These are phyloP conservation scores for Dendroctonus valens DNA, from an alignment of 1,140 invertebrate genomes.

Conservation along the genomic window DNA sequence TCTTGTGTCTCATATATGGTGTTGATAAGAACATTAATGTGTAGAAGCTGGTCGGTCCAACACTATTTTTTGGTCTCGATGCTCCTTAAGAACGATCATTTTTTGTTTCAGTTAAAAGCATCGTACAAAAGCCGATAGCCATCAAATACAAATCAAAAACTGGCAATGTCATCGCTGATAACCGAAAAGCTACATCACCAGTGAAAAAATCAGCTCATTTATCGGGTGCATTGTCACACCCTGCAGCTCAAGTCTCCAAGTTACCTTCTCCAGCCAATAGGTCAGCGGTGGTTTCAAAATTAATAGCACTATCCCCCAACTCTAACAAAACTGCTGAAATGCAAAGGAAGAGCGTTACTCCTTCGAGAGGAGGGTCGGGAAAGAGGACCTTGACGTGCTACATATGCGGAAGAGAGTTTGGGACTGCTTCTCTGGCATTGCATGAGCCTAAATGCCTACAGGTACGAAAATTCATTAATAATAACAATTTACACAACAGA, in stretches of 20 bases:
- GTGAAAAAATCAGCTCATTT: slow-evolving; percentile 10
- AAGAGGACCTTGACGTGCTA: slow-evolving; percentile 66
- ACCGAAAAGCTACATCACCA: slow-evolving; percentile 2
- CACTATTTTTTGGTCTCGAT: too few species aligned
- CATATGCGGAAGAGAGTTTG: slow-evolving; percentile 76
- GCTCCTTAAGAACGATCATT: too few species aligned
- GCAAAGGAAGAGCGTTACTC: slow-evolving; percentile 8
- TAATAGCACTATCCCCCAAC: background rate
- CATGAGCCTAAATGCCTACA: slow-evolving; percentile 79
- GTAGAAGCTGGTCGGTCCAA: too few species aligned
- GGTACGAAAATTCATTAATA: slow-evolving; percentile 47
- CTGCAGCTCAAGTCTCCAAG: too few species aligned
- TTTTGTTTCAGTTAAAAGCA: slow-evolving; percentile 44
- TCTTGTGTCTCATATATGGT: too few species aligned
- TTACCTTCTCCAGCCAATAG: too few species aligned
- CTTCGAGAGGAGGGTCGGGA: slow-evolving; percentile 32
- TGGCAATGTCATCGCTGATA: slow-evolving; percentile 1
- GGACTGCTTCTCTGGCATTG: slow-evolving; percentile 70
- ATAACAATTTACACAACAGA: too few species aligned
- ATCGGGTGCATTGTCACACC: too few species aligned
- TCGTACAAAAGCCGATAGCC: slow-evolving; percentile 56
- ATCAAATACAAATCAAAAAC: slow-evolving; percentile 51
- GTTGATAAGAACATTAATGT: too few species aligned
- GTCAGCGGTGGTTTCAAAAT: background rate
- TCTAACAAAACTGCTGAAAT: background rate